phyloP scores from a whole-genome alignment of 2,113 vertebrate species.

The Nycticebus coucang region DNA sequence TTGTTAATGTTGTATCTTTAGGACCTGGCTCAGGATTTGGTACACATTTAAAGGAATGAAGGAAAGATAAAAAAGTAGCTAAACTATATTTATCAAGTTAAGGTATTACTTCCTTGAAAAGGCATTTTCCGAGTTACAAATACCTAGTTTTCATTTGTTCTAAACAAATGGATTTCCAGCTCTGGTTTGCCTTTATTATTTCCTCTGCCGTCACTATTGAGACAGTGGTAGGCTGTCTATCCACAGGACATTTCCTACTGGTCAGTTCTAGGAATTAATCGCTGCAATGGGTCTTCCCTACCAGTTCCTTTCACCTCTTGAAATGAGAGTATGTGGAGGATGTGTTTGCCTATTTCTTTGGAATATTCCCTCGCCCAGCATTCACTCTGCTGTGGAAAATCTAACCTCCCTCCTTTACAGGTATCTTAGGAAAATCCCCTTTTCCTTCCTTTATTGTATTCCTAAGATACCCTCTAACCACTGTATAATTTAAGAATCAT shows the following conservation, averaged over 20 bases:
- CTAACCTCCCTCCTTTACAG: background rate
- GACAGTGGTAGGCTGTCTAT: background rate
- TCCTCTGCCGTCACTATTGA: background rate
- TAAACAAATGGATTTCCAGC: background rate
- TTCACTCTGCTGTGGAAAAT: background rate
- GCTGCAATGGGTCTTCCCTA: background rate
- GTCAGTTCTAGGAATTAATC: background rate
- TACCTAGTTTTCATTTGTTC: background rate
- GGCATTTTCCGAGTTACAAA: background rate
- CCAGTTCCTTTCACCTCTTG: background rate
- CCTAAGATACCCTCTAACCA: slow-evolving; percentile 11
- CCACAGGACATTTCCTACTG: background rate
- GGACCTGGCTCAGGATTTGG: background rate
- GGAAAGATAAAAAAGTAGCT: background rate
- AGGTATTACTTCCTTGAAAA: background rate
- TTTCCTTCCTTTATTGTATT: background rate
- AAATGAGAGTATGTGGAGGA: background rate
- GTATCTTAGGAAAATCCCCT: background rate
- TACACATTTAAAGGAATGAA: background rate
- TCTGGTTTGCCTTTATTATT: background rate
- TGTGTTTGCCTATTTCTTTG: background rate
- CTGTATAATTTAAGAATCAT: background rate
- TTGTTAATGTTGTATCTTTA: background rate
- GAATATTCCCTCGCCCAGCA: background rate
- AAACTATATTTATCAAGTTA: background rate